Conservation (phyloP, 2,888 invertebrate species). For the Tenthredo livida region DNA sequence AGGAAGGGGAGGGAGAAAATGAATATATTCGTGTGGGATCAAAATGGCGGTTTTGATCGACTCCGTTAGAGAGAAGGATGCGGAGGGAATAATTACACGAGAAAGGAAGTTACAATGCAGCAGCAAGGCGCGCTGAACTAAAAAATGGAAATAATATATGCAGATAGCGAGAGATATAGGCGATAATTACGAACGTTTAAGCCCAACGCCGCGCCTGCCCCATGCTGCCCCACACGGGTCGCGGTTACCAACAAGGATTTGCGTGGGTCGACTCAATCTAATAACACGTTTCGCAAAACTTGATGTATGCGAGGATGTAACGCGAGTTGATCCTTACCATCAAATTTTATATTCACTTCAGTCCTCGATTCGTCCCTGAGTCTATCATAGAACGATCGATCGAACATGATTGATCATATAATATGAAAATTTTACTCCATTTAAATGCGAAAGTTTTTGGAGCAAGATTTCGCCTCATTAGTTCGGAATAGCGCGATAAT, state of each 20-base stretch:
- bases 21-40: conserved; percentile 49
- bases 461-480: background rate
- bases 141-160: conserved; percentile 67
- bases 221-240: conserved; percentile 55
- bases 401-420: background rate
- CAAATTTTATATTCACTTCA: conserved; percentile 45
- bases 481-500: background rate
- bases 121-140: conserved; percentile 52
- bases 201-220: conserved; percentile 59
- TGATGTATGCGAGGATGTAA: conserved; percentile 48
- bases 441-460: background rate
- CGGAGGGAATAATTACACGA: conserved; percentile 67
- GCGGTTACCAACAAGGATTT: conserved; percentile 54
- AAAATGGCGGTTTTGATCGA: conserved; percentile 20
- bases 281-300: conserved; percentile 68
- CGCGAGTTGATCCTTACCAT: conserved; percentile 43
- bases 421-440: background rate
- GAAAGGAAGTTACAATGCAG: conserved; percentile 57
- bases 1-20: conserved; percentile 28
- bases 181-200: conserved; percentile 73
- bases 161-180: conserved; percentile 69
- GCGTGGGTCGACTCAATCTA: conserved; percentile 73
- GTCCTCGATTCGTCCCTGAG: conserved; percentile 44
- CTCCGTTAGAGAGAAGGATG: background rate
- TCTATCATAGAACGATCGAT: background rate